These are phyloP conservation scores for Asteroscopus sphinx DNA, from an alignment of 2,888 invertebrate species.

Conservation along the genomic window DNA sequence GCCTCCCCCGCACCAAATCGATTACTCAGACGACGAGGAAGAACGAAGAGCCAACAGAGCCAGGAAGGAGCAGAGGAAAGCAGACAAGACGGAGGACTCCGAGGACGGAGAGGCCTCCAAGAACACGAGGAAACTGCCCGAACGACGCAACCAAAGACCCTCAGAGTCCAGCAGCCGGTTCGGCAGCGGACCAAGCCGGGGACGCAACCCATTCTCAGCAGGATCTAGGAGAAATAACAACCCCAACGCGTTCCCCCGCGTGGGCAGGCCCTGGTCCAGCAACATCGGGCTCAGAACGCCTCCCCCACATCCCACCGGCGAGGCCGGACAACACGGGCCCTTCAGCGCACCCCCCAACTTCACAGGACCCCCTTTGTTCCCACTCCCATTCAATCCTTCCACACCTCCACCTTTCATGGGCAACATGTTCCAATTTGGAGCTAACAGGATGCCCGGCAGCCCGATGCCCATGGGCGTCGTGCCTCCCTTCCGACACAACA, in stretches of 20 bases:
- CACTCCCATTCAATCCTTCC: conserved; percentile 63
- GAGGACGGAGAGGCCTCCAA: conserved; percentile 76
- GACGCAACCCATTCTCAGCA: conserved; percentile 75
- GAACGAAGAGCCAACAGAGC: conserved; percentile 90
- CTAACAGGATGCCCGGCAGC: conserved; percentile 63
- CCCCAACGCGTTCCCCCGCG: conserved; percentile 67
- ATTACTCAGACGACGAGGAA: conserved; percentile 97
- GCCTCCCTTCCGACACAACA: conserved; percentile 66
- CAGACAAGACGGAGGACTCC: conserved; percentile 63
- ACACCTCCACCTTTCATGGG: conserved; percentile 60
- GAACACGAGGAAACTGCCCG: conserved; percentile 66
- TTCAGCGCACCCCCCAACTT: conserved; percentile 65
- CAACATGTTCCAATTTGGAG: conserved; percentile 73
- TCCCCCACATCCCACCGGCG: conserved; percentile 66
- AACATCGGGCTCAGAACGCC: conserved; percentile 67
- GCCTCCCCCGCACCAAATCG: conserved; percentile 93
- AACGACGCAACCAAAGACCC: conserved; percentile 81
- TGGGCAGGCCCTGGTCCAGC: conserved; percentile 67
- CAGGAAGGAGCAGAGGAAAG: conserved; percentile 70
- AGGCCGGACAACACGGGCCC: conserved; percentile 46
- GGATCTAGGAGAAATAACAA: conserved; percentile 68
- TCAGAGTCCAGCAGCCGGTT: conserved; percentile 83
- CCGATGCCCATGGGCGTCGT: conserved; percentile 55
- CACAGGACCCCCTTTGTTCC: conserved; percentile 67
- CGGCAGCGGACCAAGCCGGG: conserved; percentile 78